These are phyloP conservation scores for Nesogale talazaci DNA, from an alignment of 2,113 vertebrate genomes.

Conservation along the genomic window DNA sequence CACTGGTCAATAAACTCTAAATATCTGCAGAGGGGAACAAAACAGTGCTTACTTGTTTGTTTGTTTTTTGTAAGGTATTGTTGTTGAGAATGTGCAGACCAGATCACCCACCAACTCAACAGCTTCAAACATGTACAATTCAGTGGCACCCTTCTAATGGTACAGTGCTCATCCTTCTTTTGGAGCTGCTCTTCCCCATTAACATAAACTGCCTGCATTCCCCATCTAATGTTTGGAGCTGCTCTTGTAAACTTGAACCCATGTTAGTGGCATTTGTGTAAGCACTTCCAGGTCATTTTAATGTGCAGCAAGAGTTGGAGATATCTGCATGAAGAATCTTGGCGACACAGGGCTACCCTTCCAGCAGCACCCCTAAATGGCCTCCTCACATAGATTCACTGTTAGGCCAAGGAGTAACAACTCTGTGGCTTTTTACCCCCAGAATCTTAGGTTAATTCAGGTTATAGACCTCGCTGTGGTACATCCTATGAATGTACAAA, in stretches of 20 bases:
- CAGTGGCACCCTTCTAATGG: not conserved
- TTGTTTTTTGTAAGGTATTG: not conserved
- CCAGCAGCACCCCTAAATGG: not conserved
- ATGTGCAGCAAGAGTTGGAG: not conserved
- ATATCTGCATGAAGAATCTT: not conserved
- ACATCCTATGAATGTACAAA: not conserved
- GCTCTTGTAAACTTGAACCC: not conserved
- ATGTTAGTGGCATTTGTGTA: not conserved
- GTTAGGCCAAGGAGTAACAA: not conserved
- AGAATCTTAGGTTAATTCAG: conserved; percentile 11
- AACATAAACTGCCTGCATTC: no score
- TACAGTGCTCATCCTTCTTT: not conserved
- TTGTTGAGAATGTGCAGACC: not conserved
- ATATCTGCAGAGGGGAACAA: not conserved
- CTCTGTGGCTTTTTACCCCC: not conserved
- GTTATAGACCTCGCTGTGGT: not conserved
- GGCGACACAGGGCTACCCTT: not conserved
- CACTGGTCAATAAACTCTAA: not conserved
- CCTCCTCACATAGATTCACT: not conserved
- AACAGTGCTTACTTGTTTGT: not conserved
- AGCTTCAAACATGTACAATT: not conserved
- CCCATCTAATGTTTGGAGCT: not conserved
- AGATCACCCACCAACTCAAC: not conserved
- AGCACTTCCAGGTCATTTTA: no score
- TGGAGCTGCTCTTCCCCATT: not conserved